Evolutionary conservation across 1,140 invertebrate species (phyloP), one percentile per base, ranked within the genome.

Genomic region (Leptopilina clavipes): DNA sequence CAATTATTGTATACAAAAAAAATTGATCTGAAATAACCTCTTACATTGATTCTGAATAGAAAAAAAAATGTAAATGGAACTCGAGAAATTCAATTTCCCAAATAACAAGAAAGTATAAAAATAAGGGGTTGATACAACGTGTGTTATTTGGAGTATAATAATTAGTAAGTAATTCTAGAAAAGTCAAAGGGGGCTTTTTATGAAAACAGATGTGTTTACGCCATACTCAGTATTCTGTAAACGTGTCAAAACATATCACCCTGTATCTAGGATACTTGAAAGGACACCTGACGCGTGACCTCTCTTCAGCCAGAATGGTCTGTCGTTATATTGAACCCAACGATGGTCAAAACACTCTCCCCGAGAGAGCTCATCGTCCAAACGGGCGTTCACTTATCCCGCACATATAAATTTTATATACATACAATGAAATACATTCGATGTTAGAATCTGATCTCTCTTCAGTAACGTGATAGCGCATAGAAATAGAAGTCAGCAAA

Each of bases 281-380:
- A 31, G 59, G 59, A 65, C 59, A 65, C 59, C 59, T 65, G 56
- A 56, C 54, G 54, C 56, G 19, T 59, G 56, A 65, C 59, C 59
- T 65, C 59, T 65, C 59, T 65, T 65, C 59, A 14, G 3, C 11
- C 25, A 65, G 25, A 65, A 65, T 65, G 59, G 19, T 22, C 22
- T 22, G 59, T 6, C 11, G 22, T 65, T 65, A 37, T n/a, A 65
- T 65, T 65, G 59, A 65, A 65, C 59, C 59, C 59, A 65, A 31
- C 59, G 14, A 22, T 25, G 19, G 59, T 65, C 22, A 65, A 11
- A 65, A 65, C 12, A n/a, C 8, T 48, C 11, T 48, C n/a, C 17
- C n/a, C 1, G 9, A 40, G 37, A 40, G 37, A 40, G 8, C 1
- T 44, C 43, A 48, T 48, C 45, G 45, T 12, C 45, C 45, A 31